phyloP scores from a whole-genome alignment of 2,888 invertebrate species.

The Lasioglossum calceatum region DNA sequence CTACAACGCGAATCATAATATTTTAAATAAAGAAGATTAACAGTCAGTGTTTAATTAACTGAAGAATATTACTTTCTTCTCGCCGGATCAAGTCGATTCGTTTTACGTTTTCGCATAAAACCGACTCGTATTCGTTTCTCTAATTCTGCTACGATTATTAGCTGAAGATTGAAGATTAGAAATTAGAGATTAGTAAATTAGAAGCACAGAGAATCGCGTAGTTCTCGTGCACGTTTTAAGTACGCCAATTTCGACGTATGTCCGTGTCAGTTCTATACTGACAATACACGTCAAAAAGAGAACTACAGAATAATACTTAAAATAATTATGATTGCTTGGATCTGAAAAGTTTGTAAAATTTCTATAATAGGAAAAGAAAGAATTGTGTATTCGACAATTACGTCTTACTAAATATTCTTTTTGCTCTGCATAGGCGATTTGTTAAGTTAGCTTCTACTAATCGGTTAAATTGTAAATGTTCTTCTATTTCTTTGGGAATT shows the following conservation, averaged over 20 bases:
- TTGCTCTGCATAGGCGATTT: slow-evolving; percentile 44
- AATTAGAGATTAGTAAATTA: not conserved
- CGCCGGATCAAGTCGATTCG: slow-evolving; percentile 5
- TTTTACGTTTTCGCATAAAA: slow-evolving; percentile 7
- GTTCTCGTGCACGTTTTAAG: slow-evolving; percentile 11
- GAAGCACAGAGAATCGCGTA: not conserved
- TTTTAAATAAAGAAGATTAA: slow-evolving; percentile 15
- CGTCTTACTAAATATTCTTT: slow-evolving; percentile 49
- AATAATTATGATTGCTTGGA: slow-evolving; percentile 42
- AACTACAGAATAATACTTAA: slow-evolving; percentile 30
- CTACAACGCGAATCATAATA: slow-evolving; percentile 27
- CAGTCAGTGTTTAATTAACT: slow-evolving; percentile 23
- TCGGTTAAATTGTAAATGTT: slow-evolving; percentile 14
- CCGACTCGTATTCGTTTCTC: slow-evolving; percentile 1
- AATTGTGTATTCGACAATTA: slow-evolving; percentile 45
- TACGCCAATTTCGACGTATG: slow-evolving; percentile 20
- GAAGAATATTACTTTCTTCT: slow-evolving; percentile 1
- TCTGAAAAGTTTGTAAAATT: slow-evolving; percentile 64
- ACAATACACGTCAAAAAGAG: slow-evolving; percentile 33
- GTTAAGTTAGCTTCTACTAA: slow-evolving; percentile 5
- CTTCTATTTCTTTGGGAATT: slow-evolving; percentile 5
- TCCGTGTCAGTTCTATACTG: slow-evolving; percentile 28
- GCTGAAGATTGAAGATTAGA: slow-evolving; percentile 1
- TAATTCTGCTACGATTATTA: slow-evolving; percentile 8
- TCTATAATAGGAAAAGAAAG: slow-evolving; percentile 74